Base-by-base conservation (phyloP, 2,113 vertebrate species). In the Amblyornis subalaris region DNA sequence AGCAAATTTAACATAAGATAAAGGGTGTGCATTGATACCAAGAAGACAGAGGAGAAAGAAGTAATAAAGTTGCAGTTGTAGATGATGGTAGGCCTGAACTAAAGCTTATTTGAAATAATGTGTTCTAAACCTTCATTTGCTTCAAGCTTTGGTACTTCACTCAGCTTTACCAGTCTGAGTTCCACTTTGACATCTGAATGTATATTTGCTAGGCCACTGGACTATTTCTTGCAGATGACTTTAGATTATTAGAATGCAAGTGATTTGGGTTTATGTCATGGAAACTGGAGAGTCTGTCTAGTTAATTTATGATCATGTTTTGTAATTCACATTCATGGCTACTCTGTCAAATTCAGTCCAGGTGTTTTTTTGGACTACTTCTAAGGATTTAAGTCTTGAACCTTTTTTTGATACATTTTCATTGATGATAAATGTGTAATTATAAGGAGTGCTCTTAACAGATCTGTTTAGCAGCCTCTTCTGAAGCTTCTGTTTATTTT, bases 401-500 rank as follows among this genome's bases (percentile, higher is more conserved):
- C 24, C 2, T 12, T 35, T 50, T 26, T 29, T 44, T 53, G 0
- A 35, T 69, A 12, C 9, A 8, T 73, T 55, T 60, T 2, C 1
- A 4, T 38, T 33, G 40, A 62, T 29, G 23, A 38, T 60, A 26
- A 89, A 48, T 14, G 3, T 73, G 40, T 51, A 51, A 62, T 51
- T 61, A 21, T 5, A 14, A 36, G 16, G 9, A 70, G 6, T 42
- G 1, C 11, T 47, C 3, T 28, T 42, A 42, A 66, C 1, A 29
- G 1, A 3, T 29, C 0, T 31, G 1, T 42, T 62, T 14, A 67
- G 35, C 3, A 14, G 2, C 33, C 5, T 69, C 2, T 31, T 60
- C 54, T 45, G 14, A 69, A 73, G 10, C 28, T 58, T 48, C 29
- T 67, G 13, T 8, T 70, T 72, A 9, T 9, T 74, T 85, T n/a